These are phyloP conservation scores for Hydrotaea cyrtoneurina DNA, from an alignment of 2,888 invertebrate species.

Conservation along the genomic window DNA sequence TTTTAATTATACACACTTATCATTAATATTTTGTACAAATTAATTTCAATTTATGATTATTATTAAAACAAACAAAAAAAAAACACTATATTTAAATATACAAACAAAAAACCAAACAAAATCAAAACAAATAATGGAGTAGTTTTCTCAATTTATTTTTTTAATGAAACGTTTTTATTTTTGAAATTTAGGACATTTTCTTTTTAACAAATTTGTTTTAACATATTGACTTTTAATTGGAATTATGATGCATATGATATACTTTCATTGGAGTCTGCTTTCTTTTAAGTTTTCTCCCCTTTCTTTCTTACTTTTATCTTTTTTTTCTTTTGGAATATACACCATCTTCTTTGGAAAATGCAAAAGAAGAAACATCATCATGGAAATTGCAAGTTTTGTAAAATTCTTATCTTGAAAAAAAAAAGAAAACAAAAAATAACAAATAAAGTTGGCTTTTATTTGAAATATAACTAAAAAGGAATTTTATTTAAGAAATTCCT, in stretches of 20 bases:
- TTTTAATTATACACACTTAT: conserved; percentile 43
- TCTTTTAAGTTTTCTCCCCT: neutral
- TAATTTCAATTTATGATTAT: conserved; percentile 37
- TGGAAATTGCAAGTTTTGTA: conserved; percentile 30
- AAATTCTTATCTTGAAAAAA: conserved; percentile 41
- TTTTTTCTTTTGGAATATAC: conserved; percentile 52
- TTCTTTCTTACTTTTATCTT: too few species aligned
- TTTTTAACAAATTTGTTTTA: neutral
- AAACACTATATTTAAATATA: conserved; percentile 40
- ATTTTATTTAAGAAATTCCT: conserved; percentile 58
- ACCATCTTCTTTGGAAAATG: conserved; percentile 51
- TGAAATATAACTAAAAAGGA: conserved; percentile 51
- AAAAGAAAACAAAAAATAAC: conserved; percentile 30
- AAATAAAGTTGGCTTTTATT: conserved; percentile 51
- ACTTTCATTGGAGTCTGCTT: conserved; percentile 47
- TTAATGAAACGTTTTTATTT: neutral
- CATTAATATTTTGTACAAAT: conserved; percentile 43
- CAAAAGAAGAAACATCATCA: conserved; percentile 29
- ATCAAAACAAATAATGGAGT: conserved; percentile 33
- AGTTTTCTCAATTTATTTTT: conserved; percentile 29
- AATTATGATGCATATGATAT: conserved; percentile 19
- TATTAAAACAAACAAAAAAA: conserved; percentile 18
- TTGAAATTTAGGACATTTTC: conserved; percentile 16
- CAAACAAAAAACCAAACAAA: conserved; percentile 22
- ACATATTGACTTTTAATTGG: conserved; percentile 3